Base-by-base conservation (phyloP, 2,888 invertebrate genomes). In the Drosophila pegasa region DNA sequence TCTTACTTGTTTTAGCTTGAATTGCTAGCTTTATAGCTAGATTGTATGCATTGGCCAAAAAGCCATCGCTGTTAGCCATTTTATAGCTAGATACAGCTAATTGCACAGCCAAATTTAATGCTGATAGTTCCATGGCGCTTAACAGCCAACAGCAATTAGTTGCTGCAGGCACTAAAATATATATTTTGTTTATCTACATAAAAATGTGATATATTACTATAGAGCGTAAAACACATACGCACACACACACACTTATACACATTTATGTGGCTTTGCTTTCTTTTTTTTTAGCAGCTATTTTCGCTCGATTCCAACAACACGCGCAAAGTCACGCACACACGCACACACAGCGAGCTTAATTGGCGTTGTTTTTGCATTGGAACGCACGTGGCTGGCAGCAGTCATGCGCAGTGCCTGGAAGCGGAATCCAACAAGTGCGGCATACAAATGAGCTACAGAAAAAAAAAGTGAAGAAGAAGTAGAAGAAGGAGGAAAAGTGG, bases 391-490 rank as follows among this genome's bases (percentile, higher is more conserved):
- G 77, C 72, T 70, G 72, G 29, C 55, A 40, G 55, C 20, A 41
- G 76, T 8, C 88, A 66, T 89, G 90, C 90, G 89, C 88, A 70
- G 25, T 78, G n/a, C 1, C 22, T 14, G 40, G 12, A 52, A 65
- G 37, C 47, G 62, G 80, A 83, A 82, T 85, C 88, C 90, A 90
- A 90, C 91, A 90, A 90, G 90, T 90, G 89, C 84, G 84, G 87
- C 78, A 65, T 67, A 65, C 59, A 65, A 76, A 66, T 65, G 61
- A 41, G 25, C 20, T 10, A 3, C 25, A n/a, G 27, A 9, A 38
- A 50, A 7, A 31, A 31, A 10, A 35, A 33, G n/a, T n/a, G n/a
- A 41, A 52, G 51, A 29, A 37, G 31, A 31, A 16, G n/a, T n/a
- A n/a, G n/a, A n/a, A n/a, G n/a, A n/a, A n/a, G n/a, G n/a, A n/a